Evolutionary conservation across 2,888 invertebrate genomes (phyloP), one percentile per base, ranked within the genome.

Genomic region (Tachina lurida): DNA sequence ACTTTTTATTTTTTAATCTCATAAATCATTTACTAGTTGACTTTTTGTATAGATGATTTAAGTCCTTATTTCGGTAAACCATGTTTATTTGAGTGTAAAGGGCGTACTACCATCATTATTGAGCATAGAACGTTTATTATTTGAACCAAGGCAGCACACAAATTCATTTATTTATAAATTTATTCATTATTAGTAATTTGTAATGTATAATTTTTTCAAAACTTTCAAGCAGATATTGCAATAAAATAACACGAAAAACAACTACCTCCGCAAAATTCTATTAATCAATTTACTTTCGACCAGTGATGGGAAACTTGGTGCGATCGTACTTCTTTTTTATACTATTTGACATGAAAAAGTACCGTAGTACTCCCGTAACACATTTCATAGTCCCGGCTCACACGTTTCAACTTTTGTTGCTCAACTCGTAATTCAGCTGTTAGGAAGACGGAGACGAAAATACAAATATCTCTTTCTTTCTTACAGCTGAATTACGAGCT

Each of bases 201-300:
- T 47, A 15, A 13, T 56, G 22, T 13, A 60, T 13, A 60, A 45
- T 31, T 58, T 22, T 22, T 82, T 71, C 5, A 45, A 52, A 39
- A 43, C 15, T 58, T 74, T 79, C 52, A 58, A 71, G 60, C 54
- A 60, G 67, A 83, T 79, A 83, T 86, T 75, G 82, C 79, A 86
- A 86, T 79, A 65, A 58, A 70, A 67, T 67, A 62, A 62, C 56
- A 83, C 54, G 47, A 78, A 31, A 77, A 83, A 79, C 78, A 86
- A 79, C 85, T 75, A 86, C 86, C 82, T 76, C 86, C 73, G 75
- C 86, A 79, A 83, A 81, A 71, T 75, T 75, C 49, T 82, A 79
- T 75, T 63, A 85, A 85, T 85, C 58, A 71, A 82, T 79, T 73
- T 56, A 79, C 74, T 65, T 71, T 76, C 58, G 73, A n/a, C n/a